These are phyloP conservation scores for Trachymyrmex septentrionalis DNA, from an alignment of 1,140 invertebrate species.

Conservation along the genomic window DNA sequence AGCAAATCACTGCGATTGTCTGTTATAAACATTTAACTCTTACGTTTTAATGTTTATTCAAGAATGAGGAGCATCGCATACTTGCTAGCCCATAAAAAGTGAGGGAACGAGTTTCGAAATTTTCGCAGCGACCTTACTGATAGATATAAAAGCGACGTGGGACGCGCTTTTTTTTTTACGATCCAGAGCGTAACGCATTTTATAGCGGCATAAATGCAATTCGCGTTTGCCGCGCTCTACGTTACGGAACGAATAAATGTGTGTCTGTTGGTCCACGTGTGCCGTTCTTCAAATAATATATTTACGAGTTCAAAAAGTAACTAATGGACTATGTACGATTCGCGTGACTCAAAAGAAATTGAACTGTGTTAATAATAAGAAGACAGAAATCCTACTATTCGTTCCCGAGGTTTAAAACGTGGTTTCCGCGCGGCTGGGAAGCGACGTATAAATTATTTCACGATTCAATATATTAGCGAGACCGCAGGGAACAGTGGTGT, in stretches of 20 bases:
- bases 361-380: not conserved
- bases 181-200: conserved; percentile 23
- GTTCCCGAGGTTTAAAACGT: not conserved
- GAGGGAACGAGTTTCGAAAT: conserved; percentile 34
- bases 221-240: not conserved
- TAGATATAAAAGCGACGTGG: conserved; percentile 26
- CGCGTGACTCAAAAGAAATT: not conserved
- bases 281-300: conserved; percentile 20
- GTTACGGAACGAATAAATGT: not conserved
- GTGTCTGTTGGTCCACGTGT: not conserved
- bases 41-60: not conserved
- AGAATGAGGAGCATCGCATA: not conserved
- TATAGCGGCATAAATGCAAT: conserved; percentile 43
- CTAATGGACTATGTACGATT: not conserved
- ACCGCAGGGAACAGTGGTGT: not conserved
- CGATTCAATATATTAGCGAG: not conserved
- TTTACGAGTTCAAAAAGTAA: not conserved
- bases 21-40: conserved; percentile 12
- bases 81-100: not conserved
- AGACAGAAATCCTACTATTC: not conserved
- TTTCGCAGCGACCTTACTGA: not conserved
- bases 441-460: not conserved
- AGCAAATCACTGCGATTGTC: not conserved
- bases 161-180: conserved; percentile 15
- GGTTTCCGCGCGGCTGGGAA: not conserved